These are phyloP conservation scores for Drosophila equinoxialis DNA, from an alignment of 1,140 invertebrate genomes.

Conservation along the genomic window DNA sequence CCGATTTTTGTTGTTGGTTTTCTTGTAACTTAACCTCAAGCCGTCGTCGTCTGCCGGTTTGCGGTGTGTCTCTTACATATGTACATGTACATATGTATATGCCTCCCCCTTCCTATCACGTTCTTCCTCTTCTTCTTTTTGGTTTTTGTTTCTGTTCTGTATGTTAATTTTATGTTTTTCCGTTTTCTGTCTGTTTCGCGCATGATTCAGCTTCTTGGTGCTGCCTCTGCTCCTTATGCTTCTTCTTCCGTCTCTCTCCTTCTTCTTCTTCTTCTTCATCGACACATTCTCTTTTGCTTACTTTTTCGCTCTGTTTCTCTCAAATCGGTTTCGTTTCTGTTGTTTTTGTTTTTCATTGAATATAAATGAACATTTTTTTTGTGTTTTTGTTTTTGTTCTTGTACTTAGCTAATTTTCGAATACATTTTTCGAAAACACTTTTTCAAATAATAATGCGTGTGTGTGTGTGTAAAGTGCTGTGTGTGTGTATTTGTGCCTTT, in stretches of 20 bases:
- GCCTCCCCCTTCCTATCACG: slow-evolving; percentile 3
- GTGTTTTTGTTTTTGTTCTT: not conserved
- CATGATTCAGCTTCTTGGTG: slow-evolving; percentile 69
- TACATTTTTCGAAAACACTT: slow-evolving; percentile 28
- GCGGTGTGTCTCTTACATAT: not conserved
- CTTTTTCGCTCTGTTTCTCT: not conserved
- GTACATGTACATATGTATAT: not conserved
- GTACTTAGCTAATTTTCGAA: slow-evolving; percentile 41
- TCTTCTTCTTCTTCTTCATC: slow-evolving; percentile 38
- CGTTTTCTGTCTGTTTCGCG: slow-evolving; percentile 57
- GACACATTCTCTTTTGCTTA: slow-evolving; percentile 10
- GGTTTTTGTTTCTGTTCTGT: slow-evolving; percentile 48
- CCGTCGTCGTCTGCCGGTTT: slow-evolving; percentile 24
- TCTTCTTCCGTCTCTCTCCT: slow-evolving; percentile 28
- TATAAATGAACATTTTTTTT: slow-evolving; percentile 48
- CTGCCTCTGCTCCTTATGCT: slow-evolving; percentile 32
- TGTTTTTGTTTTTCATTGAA: slow-evolving; percentile 69
- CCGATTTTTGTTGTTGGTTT: slow-evolving; percentile 37
- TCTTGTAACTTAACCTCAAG: slow-evolving; percentile 77
- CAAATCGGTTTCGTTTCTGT: slow-evolving; percentile 3
- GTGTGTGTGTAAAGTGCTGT: slow-evolving; percentile 18
- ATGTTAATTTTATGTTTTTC: slow-evolving; percentile 77
- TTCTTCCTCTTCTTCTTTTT: slow-evolving; percentile 38
- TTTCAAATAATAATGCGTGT: slow-evolving; percentile 4
- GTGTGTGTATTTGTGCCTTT: slow-evolving; percentile 37